Percentiles rank a stretch among this genome's conserved stretches.
Evolutionary conservation across 1,140 invertebrate species (phyloP).

Genomic region (Drosophila littoralis): DNA sequence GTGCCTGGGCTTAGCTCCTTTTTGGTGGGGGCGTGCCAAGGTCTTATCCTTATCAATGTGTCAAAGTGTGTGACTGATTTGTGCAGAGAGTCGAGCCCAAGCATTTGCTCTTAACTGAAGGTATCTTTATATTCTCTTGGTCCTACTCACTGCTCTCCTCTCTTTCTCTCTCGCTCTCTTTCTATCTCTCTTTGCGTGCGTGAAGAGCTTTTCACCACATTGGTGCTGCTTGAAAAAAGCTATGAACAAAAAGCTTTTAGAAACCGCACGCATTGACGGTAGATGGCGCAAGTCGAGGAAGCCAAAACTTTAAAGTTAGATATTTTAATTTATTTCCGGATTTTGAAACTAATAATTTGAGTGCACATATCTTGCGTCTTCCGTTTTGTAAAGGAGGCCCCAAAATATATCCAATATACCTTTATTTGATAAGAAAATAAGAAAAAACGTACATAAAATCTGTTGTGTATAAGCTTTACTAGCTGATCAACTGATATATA

Average conservation of each 20-base stretch:
- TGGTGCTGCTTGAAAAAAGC: neutral
- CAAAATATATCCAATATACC: no score
- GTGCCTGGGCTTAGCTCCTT: slow-evolving; percentile 19
- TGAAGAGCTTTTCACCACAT: slow-evolving; percentile 53
- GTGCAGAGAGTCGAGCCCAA: slow-evolving; percentile 22
- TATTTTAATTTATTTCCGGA: neutral
- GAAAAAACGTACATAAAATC: no score
- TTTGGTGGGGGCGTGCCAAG: slow-evolving; percentile 13
- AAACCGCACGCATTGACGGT: neutral
- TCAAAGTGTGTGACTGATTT: slow-evolving; percentile 20
- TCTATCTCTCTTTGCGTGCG: neutral
- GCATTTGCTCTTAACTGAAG: slow-evolving; percentile 15
- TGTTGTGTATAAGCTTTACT: no score
- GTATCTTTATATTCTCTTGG: neutral
- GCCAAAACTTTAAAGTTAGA: neutral
- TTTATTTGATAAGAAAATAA: no score
- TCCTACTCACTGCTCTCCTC: neutral
- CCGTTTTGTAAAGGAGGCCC: no score
- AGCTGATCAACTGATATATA: no score
- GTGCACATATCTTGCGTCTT: no score
- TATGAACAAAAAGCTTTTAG: neutral
- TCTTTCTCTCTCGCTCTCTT: neutral
- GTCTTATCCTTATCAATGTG: slow-evolving; percentile 70
- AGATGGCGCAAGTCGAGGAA: slow-evolving; percentile 36
- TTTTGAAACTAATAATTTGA: no score